These are phyloP conservation scores for Thalassoma bifasciatum DNA, from an alignment of 2,113 vertebrate species.

Conservation along the genomic window DNA sequence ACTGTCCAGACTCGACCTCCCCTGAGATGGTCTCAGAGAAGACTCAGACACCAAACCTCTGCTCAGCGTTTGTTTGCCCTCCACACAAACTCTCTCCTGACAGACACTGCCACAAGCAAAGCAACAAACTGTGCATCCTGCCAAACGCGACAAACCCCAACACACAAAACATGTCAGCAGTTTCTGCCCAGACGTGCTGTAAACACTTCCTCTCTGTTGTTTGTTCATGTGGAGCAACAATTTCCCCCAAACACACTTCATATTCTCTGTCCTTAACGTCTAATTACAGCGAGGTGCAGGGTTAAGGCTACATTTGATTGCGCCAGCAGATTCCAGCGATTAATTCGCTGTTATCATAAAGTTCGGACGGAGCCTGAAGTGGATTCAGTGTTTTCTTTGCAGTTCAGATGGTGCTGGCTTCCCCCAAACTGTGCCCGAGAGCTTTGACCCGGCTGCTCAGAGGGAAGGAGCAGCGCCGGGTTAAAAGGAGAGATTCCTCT, in stretches of 20 bases:
- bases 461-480: conserved; percentile 69
- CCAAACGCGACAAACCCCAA: conserved; percentile 1
- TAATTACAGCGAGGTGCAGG: conserved; percentile 66
- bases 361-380: conserved; percentile 62
- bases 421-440: conserved; percentile 71
- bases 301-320: conserved; percentile 76
- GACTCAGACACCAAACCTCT: conserved; percentile 43
- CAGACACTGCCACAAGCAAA: conserved; percentile 44
- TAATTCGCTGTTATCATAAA: conserved; percentile 79
- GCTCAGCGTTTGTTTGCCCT: conserved; percentile 45
- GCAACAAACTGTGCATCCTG: conserved; percentile 50
- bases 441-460: conserved; percentile 64
- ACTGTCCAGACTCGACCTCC: conserved; percentile 41
- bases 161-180: conserved; percentile 18
- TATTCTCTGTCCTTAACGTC: conserved; percentile 45
- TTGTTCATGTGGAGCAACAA: conserved; percentile 65
- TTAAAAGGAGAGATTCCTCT: conserved; percentile 73
- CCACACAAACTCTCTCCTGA: conserved; percentile 37
- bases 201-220: conserved; percentile 64
- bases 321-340: conserved; percentile 76
- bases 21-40: conserved; percentile 21
- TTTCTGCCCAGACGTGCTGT: conserved; percentile 46
- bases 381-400: conserved; percentile 77
- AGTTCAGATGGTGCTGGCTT: conserved; percentile 71
- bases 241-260: conserved; percentile 39